These are phyloP conservation scores for Falco cherrug DNA, from an alignment of 2,797 vertebrate species.

Conservation along the genomic window DNA sequence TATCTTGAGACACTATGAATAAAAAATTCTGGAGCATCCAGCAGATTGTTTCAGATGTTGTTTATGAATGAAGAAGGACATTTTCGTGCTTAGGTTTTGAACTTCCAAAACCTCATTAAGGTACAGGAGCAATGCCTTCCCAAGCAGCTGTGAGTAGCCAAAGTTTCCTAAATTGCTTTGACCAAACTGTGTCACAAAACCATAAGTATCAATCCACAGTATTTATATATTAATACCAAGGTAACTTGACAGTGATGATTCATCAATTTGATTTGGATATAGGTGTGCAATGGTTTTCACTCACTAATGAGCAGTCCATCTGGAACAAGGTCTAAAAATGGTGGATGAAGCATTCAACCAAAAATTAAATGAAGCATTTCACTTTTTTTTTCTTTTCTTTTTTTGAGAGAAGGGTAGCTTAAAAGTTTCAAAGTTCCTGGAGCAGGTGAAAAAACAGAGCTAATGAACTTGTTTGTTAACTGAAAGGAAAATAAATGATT, in stretches of 20 bases:
- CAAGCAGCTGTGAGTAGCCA: neutral
- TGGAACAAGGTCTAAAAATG: neutral
- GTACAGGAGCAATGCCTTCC: neutral
- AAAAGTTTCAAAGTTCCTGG: neutral
- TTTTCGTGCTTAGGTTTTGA: neutral
- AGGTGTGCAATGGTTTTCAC: neutral
- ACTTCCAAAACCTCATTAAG: neutral
- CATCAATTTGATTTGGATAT: neutral
- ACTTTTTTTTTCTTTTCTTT: neutral
- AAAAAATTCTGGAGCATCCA: neutral
- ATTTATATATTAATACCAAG: neutral
- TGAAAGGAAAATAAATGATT: neutral
- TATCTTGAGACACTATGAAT: neutral
- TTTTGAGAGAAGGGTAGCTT: neutral
- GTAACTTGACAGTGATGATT: neutral
- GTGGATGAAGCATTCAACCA: neutral
- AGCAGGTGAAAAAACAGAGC: neutral
- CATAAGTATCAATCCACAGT: neutral
- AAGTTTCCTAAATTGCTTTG: neutral
- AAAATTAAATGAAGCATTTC: neutral
- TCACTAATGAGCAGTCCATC: neutral
- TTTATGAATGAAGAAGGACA: neutral
- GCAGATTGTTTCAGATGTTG: neutral
- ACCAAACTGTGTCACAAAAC: neutral
- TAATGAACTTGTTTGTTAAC: slow-evolving; percentile 19